Evolutionary conservation across 2,797 vertebrate species (phyloP).

Genomic region (Cuculus canorus): DNA sequence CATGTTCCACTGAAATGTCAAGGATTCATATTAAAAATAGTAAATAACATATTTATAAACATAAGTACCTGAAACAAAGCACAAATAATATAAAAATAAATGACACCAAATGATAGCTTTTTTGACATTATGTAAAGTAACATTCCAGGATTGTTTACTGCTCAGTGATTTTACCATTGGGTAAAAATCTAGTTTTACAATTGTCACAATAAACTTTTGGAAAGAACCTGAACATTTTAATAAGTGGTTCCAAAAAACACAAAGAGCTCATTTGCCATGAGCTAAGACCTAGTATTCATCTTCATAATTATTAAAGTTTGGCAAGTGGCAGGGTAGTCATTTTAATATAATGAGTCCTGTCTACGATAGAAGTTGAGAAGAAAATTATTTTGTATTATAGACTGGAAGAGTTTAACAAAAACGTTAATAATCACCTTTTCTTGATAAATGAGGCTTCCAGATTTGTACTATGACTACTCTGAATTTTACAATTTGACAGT

Average conservation of each 20-base stretch:
- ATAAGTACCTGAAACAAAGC: slow-evolving; percentile 8
- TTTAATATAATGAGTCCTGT: background rate
- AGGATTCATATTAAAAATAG: slow-evolving; percentile 36
- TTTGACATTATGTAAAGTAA: background rate
- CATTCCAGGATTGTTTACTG: background rate
- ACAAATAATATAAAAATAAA: background rate
- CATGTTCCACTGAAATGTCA: background rate
- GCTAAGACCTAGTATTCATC: background rate
- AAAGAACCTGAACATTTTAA: slow-evolving; percentile 5
- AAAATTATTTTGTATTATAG: background rate
- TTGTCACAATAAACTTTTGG: background rate
- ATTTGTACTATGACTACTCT: background rate
- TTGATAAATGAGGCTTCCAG: background rate
- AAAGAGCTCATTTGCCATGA: background rate
- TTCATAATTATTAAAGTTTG: background rate
- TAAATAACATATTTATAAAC: slow-evolving; percentile 41
- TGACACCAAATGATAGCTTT: background rate
- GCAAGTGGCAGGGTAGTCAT: background rate
- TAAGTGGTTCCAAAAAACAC: background rate
- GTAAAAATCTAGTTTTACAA: background rate
- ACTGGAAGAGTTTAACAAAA: background rate
- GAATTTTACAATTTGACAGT: background rate
- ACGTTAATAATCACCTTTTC: background rate
- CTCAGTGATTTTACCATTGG: background rate
- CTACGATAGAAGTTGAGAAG: background rate